These are phyloP conservation scores for Drosophila eohydei DNA, from an alignment of 2,888 invertebrate genomes.

Conservation along the genomic window DNA sequence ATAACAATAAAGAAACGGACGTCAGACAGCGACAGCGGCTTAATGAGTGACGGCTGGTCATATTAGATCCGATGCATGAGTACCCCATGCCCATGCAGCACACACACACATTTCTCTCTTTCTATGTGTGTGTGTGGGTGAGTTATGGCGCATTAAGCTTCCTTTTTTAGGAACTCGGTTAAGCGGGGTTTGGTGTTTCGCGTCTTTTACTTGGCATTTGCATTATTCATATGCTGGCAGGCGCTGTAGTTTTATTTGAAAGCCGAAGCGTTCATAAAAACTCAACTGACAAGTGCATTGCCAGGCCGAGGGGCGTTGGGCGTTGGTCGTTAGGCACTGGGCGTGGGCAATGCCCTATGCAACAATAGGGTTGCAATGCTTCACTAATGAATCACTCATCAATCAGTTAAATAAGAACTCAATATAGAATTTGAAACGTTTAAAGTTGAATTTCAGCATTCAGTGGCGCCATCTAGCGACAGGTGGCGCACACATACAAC, in stretches of 20 bases:
- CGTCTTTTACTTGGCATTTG: constrained; percentile 61
- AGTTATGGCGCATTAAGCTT: constrained; percentile 72
- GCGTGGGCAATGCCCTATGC: constrained; percentile 43
- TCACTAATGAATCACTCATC: constrained; percentile 10
- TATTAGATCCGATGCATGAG: constrained; percentile 67
- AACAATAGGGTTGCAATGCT: not conserved
- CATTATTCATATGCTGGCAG: constrained; percentile 71
- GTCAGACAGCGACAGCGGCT: constrained; percentile 58
- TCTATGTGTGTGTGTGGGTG: constrained; percentile 40
- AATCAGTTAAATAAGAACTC: not conserved
- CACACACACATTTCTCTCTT: constrained; percentile 13
- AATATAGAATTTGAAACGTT: not conserved
- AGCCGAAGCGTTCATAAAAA: constrained; percentile 71
- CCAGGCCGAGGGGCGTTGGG: constrained; percentile 26
- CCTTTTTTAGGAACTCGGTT: constrained; percentile 8
- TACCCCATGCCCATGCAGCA: constrained; percentile 5
- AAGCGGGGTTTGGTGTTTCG: constrained; percentile 20
- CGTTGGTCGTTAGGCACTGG: not conserved
- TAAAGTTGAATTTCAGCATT: not conserved
- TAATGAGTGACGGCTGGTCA: constrained; percentile 78
- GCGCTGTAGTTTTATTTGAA: constrained; percentile 73
- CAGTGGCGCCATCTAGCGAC: not conserved
- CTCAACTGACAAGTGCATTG: constrained; percentile 68
- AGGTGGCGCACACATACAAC: not conserved
- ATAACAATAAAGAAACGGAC: constrained; percentile 54